Evolutionary conservation across 1,140 invertebrate genomes (phyloP).

Genomic region (Ceratosolen solmsi): DNA sequence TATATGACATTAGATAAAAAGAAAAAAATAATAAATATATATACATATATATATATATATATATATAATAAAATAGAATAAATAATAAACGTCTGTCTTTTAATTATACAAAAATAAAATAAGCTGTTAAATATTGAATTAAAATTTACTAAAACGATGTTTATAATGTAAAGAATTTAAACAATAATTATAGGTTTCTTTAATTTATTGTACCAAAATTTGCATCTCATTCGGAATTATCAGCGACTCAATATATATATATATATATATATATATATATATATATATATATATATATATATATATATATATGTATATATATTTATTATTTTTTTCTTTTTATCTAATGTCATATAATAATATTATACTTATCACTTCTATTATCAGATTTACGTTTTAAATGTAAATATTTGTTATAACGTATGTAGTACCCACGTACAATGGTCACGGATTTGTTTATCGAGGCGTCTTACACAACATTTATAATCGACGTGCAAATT

Average conservation of each 20-base stretch:
- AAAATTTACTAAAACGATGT: neutral
- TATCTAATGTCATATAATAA: slow-evolving; percentile 41
- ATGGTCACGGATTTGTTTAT: slow-evolving; percentile 34
- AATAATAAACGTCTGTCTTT: neutral
- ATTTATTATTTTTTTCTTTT: too few species aligned
- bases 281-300: too few species aligned
- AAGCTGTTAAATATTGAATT: neutral
- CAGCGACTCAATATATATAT: slow-evolving; percentile 50
- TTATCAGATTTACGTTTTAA: slow-evolving; percentile 49
- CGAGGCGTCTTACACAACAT: slow-evolving; percentile 40
- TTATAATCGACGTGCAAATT: slow-evolving; percentile 49
- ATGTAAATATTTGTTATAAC: slow-evolving; percentile 50
- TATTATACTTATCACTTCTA: slow-evolving; percentile 50
- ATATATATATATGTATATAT: too few species aligned
- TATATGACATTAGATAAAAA: slow-evolving; percentile 20
- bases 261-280: too few species aligned
- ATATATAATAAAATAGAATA: neutral
- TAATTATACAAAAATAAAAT: neutral
- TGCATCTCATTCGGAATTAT: slow-evolving; percentile 49
- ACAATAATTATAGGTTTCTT: slow-evolving; percentile 42
- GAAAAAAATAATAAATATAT: neutral
- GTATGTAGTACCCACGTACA: slow-evolving; percentile 40
- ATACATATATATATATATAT: neutral
- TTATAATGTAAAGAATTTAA: slow-evolving; percentile 8
- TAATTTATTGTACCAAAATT: slow-evolving; percentile 56